phyloP scores from a whole-genome alignment of 2,888 invertebrate species.

The Acleris cristana region DNA sequence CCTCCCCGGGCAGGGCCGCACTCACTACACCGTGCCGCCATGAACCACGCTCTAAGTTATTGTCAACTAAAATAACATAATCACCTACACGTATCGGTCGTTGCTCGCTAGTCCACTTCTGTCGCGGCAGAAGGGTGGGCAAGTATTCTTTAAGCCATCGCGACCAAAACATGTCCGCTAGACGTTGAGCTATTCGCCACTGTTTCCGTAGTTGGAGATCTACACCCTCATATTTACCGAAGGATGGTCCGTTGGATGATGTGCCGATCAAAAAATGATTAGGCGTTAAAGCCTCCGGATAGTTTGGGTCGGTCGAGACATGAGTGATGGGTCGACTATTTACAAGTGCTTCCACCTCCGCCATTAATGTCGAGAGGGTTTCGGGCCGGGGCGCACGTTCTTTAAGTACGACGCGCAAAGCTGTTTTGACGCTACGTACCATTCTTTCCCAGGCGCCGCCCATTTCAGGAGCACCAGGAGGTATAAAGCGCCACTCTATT shows the following conservation, averaged over 20 bases:
- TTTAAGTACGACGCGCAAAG: conserved; percentile 34
- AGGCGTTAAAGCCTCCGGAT: conserved; percentile 49
- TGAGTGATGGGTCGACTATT: conserved; percentile 62
- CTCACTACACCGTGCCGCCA: conserved; percentile 42
- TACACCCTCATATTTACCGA: conserved; percentile 39
- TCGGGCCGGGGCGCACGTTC: conserved; percentile 37
- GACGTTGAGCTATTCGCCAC: conserved; percentile 42
- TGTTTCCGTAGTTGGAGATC: conserved; percentile 44
- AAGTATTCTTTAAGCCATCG: conserved; percentile 44
- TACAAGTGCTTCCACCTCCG: conserved; percentile 36
- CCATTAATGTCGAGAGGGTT: conserved; percentile 30
- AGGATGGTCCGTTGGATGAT: conserved; percentile 34
- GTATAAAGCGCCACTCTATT: conserved; percentile 38
- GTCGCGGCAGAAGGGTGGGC: conserved; percentile 33
- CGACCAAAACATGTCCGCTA: conserved; percentile 46
- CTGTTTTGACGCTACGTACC: conserved; percentile 34
- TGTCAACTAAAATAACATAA: conserved; percentile 31
- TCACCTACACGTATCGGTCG: conserved; percentile 30
- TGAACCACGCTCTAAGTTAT: conserved; percentile 39
- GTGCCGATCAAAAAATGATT: conserved; percentile 49
- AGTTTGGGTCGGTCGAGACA: conserved; percentile 40
- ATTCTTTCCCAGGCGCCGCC: conserved; percentile 40
- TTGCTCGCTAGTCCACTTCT: conserved; percentile 22
- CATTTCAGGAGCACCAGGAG: conserved; percentile 39
- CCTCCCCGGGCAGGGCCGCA: conserved; percentile 39